A percentile compares a stretch with the other conserved stretches of the same genome.
phyloP scores from a whole-genome alignment of 2,113 vertebrate genomes.

The Gallinago undulata region DNA sequence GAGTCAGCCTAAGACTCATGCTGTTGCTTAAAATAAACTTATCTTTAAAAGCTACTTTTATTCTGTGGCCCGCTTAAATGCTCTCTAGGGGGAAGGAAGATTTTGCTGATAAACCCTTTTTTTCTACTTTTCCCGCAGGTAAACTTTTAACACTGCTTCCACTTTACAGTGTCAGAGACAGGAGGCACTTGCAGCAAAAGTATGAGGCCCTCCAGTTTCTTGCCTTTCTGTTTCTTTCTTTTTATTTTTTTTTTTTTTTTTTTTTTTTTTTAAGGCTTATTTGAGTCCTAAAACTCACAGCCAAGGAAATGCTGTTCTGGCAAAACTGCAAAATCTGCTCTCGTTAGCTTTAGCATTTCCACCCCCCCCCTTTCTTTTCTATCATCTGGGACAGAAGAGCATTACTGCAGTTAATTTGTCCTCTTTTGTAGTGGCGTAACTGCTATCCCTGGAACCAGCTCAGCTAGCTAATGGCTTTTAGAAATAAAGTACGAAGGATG shows the following conservation, averaged over 20 bases:
- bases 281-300: neutral
- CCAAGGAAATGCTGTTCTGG: neutral
- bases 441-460: conserved; percentile 24
- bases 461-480: conserved; percentile 46
- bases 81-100: neutral
- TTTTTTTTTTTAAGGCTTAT: neutral
- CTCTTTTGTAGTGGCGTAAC: neutral
- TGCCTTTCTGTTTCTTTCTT: neutral
- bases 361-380: neutral
- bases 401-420: conserved; percentile 48
- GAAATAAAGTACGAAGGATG: conserved; percentile 7
- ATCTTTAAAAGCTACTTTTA: neutral
- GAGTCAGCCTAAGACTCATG: neutral
- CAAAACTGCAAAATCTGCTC: conserved; percentile 8
- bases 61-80: neutral
- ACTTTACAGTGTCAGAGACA: neutral
- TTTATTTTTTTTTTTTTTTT: neutral
- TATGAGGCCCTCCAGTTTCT: neutral
- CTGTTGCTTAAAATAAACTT: neutral
- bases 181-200: neutral
- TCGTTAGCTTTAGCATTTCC: neutral
- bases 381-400: conserved; percentile 12
- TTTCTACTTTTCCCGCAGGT: neutral
- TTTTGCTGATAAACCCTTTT: neutral
- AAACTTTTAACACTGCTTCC: neutral